A percentile compares a stretch with the other conserved stretches of the same genome.
Evolutionary conservation across 1,140 invertebrate genomes (phyloP).

Genomic region (Lepidurus couesii): DNA sequence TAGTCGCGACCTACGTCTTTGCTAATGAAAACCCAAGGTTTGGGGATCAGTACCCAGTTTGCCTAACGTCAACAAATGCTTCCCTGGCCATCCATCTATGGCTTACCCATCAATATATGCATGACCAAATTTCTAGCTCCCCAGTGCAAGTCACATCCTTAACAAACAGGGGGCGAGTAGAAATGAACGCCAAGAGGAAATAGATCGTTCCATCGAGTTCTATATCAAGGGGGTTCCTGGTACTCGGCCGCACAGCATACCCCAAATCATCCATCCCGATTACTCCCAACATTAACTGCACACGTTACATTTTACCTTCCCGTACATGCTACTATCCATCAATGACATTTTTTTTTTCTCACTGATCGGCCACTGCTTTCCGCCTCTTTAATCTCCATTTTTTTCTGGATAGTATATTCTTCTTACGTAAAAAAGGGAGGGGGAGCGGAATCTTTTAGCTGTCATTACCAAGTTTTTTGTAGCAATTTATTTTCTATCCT

Average conservation of each 20-base stretch:
- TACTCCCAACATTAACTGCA: neutral
- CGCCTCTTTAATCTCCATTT: no score
- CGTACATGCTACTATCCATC: neutral
- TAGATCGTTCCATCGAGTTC: no score
- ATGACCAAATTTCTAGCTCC: neutral
- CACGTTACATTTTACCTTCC: neutral
- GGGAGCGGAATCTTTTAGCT: no score
- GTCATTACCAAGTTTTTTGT: no score
- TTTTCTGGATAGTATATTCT: no score
- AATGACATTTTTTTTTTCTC: neutral
- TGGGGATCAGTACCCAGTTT: conserved; percentile 8
- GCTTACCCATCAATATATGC: conserved; percentile 3
- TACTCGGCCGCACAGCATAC: no score
- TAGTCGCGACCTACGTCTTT: neutral
- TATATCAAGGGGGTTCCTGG: no score
- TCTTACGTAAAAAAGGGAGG: no score
- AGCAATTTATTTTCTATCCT: neutral
- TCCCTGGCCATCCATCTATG: neutral
- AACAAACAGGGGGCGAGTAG: neutral
- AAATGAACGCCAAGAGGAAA: neutral
- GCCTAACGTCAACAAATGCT: neutral
- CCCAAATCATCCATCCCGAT: neutral
- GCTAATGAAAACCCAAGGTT: neutral
- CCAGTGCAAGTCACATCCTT: neutral
- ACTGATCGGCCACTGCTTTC: neutral